Evolutionary conservation across 2,888 invertebrate species (phyloP), one percentile per base, ranked within the genome.

Genomic region (Spilarctia lutea): DNA sequence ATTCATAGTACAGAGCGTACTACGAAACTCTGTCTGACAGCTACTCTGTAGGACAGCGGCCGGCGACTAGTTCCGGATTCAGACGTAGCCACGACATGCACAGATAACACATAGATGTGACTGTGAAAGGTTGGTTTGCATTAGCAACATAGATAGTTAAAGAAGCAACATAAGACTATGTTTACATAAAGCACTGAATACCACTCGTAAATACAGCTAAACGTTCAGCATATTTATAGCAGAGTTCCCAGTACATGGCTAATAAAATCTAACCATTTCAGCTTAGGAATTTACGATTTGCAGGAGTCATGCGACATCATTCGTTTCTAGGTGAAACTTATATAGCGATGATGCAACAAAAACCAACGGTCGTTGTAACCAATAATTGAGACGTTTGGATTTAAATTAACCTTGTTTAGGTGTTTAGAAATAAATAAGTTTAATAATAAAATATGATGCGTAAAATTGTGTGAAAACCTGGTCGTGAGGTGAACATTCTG

Each of bases 1-100:
- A 72, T 75, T 68, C 72, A 70, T 48, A 70, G 72, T 60, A 70
- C 70, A 70, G 48, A 71, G 71, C n/a, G 52, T 27, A 67, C 42
- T 35, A 67, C 65, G 65, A 72, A 27, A 70, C 35, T 52, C 24
- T 65, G n/a, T 63, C 48, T 39, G 60, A 70, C 73, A 68, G 52
- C n/a, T n/a, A 56, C 24, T n/a, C 11, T 56, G 77, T 65, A 65
- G 77, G 78, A 79, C 77, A 72, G 77, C 75, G 72, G 76, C 77
- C 78, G 85, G 79, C 76, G 84, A 65, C 85, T 27, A 67, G 78
- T 83, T 83, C 85, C 84, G 82, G 82, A 68, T 68, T 78, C n/a
- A 27, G 42, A 71, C 48, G 65, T 76, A 72, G 74, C 75, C 76
- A 77, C 68, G 81, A 84, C 78, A 75, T 72, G 20, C 68, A n/a